phyloP scores from a whole-genome alignment of 2,797 vertebrate genomes.

The Gobio occitaniae region DNA sequence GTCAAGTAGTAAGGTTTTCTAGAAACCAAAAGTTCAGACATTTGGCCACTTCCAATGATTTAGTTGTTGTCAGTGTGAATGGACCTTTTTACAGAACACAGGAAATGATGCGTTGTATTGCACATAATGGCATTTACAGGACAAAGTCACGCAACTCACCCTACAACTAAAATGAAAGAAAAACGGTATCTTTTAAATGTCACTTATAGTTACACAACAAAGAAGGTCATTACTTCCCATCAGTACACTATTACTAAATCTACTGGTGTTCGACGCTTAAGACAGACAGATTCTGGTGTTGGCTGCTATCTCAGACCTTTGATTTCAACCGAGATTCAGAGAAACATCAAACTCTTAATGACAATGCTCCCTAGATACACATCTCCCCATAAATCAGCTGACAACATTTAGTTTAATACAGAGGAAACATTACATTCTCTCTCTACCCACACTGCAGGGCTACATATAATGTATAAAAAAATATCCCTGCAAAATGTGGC shows the following conservation, averaged over 20 bases:
- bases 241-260: not conserved
- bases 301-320: conserved; percentile 6
- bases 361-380: conserved; percentile 13
- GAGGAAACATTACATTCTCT: not conserved
- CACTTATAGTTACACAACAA: conserved; percentile 11
- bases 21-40: not conserved
- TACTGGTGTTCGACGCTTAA: not conserved
- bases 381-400: conserved; percentile 33
- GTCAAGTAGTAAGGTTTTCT: not conserved
- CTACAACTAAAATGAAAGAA: not conserved
- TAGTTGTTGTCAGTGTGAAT: not conserved
- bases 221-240: conserved; percentile 7
- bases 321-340: conserved; percentile 31
- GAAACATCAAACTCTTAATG: conserved; percentile 21
- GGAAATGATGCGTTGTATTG: conserved; percentile 1
- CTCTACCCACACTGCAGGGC: not conserved
- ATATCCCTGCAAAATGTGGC: conserved; percentile 10
- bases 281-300: conserved; percentile 2
- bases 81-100: not conserved
- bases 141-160: not conserved
- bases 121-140: not conserved
- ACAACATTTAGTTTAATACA: conserved; percentile 22
- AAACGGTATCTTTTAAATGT: not conserved
- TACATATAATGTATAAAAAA: not conserved
- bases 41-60: not conserved